Evolutionary conservation across 2,797 vertebrate genomes (phyloP).

Genomic region (Rhadinocentrus ornatus): DNA sequence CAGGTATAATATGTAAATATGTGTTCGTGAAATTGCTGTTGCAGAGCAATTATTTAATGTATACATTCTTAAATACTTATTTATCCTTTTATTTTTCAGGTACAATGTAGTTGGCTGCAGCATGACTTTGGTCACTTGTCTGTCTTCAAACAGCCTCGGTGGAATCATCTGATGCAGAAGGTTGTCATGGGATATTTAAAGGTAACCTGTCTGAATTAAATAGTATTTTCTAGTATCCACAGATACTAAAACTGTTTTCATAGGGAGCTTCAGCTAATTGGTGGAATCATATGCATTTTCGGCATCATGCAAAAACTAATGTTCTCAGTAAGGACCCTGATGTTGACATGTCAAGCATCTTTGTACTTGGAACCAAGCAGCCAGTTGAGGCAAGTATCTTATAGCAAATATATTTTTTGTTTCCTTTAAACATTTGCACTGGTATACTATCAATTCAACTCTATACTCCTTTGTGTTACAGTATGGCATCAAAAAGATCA

Average conservation of each 20-base stretch:
- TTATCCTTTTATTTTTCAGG: conserved; percentile 68
- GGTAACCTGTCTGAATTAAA: conserved; percentile 71
- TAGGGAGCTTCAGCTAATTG: conserved; percentile 95
- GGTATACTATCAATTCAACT: not conserved
- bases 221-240: not conserved
- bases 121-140: conserved; percentile 93
- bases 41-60: not conserved
- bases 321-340: conserved; percentile 94
- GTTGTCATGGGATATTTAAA: conserved; percentile 95
- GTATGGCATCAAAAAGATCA: conserved; percentile 96
- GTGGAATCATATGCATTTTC: conserved; percentile 98
- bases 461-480: conserved; percentile 63
- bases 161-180: conserved; percentile 93
- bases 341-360: conserved; percentile 90
- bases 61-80: not conserved
- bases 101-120: conserved; percentile 89
- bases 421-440: not conserved
- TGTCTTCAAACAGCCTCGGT: conserved; percentile 89
- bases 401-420: not conserved
- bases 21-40: no score
- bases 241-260: conserved; percentile 3
- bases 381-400: conserved; percentile 87
- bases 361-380: conserved; percentile 90
- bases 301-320: conserved; percentile 96
- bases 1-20: conserved; percentile 82